These are phyloP conservation scores for Ciona savignyi DNA, from an alignment of 23 tunicate species.

Conservation along the genomic window DNA sequence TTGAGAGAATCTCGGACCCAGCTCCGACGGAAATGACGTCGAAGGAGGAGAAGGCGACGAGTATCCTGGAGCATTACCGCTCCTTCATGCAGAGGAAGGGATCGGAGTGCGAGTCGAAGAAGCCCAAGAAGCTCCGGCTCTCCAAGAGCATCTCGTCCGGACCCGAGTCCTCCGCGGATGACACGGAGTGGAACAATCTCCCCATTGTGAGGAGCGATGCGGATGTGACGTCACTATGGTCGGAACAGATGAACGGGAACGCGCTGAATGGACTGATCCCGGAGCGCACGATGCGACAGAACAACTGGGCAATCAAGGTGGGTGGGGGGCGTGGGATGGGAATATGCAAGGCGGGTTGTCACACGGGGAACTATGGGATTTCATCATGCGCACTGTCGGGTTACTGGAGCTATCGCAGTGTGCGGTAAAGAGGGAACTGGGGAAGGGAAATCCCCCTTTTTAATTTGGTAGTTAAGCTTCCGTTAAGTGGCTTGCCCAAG, in stretches of 20 bases:
- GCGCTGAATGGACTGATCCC: slow-evolving; percentile 66
- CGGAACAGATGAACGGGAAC: slow-evolving; percentile 34
- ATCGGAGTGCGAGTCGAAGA: slow-evolving; percentile 7
- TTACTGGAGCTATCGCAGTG: no score
- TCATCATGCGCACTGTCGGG: no score
- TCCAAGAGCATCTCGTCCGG: slow-evolving; percentile 29
- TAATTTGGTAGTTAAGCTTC: no score
- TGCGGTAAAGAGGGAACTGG: no score
- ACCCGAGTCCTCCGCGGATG: not conserved
- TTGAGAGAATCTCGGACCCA: not conserved
- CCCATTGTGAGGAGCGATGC: slow-evolving; percentile 18
- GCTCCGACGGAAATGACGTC: not conserved
- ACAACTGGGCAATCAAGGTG: slow-evolving; percentile 98
- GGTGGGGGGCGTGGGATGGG: no score
- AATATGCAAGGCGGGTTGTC: no score
- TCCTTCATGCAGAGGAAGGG: slow-evolving; percentile 74
- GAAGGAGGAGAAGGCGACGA: slow-evolving; percentile 27
- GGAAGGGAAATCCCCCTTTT: no score
- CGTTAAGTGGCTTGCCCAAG: no score
- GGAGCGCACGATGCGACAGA: slow-evolving; percentile 93
- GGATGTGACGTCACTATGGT: slow-evolving; percentile 4
- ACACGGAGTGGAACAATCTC: slow-evolving; percentile 3
- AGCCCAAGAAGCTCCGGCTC: slow-evolving; percentile 20
- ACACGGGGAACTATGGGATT: no score
- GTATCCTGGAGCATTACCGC: slow-evolving; percentile 68